Conservation (phyloP, 2,797 vertebrate species). For the Enteromius thamalakanensis region DNA sequence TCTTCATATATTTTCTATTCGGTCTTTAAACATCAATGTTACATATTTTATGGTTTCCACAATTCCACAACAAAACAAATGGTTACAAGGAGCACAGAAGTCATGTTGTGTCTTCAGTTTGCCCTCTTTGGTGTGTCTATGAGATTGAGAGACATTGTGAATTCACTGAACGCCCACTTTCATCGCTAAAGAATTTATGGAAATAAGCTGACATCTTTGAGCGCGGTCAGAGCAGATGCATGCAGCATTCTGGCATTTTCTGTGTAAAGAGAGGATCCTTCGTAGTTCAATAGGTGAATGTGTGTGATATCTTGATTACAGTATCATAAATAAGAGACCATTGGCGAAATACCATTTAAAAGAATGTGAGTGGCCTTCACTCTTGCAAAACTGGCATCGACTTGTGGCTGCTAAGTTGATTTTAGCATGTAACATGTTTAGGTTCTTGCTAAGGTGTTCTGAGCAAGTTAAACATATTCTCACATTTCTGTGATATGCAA, state of each 20-base stretch:
- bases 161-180: slow-evolving; percentile 72
- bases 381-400: not conserved
- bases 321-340: not conserved
- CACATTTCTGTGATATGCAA: not conserved
- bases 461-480: not conserved
- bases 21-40: not conserved
- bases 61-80: slow-evolving; percentile 32
- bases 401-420: not conserved
- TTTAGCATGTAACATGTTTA: not conserved
- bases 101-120: slow-evolving; percentile 56
- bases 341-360: no score
- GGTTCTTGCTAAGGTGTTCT: not conserved
- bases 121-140: slow-evolving; percentile 53
- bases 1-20: not conserved
- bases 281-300: not conserved
- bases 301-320: not conserved
- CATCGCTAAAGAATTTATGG: slow-evolving; percentile 69
- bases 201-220: slow-evolving; percentile 69
- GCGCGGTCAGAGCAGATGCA: slow-evolving; percentile 51
- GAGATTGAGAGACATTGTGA: slow-evolving; percentile 69
- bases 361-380: not conserved
- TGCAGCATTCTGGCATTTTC: slow-evolving; percentile 38
- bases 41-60: not conserved
- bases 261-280: slow-evolving; percentile 8
- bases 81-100: slow-evolving; percentile 61